These are phyloP conservation scores for Thermophis baileyi DNA, from an alignment of 2,113 vertebrate genomes.

Conservation along the genomic window DNA sequence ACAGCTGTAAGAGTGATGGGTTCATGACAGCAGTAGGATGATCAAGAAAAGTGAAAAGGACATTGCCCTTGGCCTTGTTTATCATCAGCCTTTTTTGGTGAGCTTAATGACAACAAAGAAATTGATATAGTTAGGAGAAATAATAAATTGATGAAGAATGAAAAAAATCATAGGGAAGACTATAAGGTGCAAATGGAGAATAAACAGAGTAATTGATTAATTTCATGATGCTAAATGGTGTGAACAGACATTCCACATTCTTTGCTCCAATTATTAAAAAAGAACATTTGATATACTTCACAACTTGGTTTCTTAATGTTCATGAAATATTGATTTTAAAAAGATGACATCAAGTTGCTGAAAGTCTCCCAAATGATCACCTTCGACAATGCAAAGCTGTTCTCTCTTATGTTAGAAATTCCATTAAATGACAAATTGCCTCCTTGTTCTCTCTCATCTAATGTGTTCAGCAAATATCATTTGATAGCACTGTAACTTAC, in stretches of 20 bases:
- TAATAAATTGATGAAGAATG: conserved; percentile 21
- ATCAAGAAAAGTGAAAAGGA: not conserved
- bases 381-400: conserved; percentile 3
- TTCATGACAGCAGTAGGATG: not conserved
- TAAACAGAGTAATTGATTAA: conserved; percentile 16
- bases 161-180: not conserved
- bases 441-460: not conserved
- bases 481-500: not conserved
- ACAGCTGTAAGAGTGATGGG: conserved; percentile 20
- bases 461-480: conserved; percentile 10
- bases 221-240: conserved; percentile 16
- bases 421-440: conserved; percentile 6
- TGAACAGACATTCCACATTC: conserved; percentile 10
- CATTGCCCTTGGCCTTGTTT: not conserved
- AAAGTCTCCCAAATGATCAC: conserved; percentile 13
- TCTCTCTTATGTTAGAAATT: conserved; percentile 19
- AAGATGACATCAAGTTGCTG: conserved; percentile 25
- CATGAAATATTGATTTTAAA: conserved; percentile 16
- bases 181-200: not conserved
- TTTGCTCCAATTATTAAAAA: conserved; percentile 12
- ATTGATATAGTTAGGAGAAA: conserved; percentile 19
- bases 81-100: not conserved
- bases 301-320: not conserved
- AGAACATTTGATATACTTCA: not conserved
- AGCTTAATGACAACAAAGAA: conserved; percentile 8